Conservation (phyloP, 2,797 vertebrate genomes). For the Gymnocypris eckloni region DNA sequence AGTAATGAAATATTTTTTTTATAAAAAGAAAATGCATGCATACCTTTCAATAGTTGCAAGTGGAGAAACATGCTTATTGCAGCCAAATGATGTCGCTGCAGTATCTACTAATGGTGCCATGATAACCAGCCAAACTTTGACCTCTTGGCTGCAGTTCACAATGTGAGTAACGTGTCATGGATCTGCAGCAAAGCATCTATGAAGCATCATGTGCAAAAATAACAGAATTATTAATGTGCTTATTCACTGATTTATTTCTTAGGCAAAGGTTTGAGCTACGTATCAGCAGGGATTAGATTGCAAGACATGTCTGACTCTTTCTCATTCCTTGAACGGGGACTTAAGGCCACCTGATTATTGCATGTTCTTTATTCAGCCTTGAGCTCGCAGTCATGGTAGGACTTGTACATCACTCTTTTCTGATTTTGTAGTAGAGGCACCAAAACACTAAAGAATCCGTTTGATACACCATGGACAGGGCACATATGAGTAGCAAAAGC, state of each 20-base stretch:
- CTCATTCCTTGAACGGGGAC: slow-evolving; percentile 13
- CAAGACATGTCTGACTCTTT: slow-evolving; percentile 22
- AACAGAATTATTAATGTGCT: background rate
- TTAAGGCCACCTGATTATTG: slow-evolving; percentile 31
- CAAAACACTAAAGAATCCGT: slow-evolving; percentile 46
- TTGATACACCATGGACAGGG: slow-evolving; percentile 38
- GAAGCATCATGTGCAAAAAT: background rate
- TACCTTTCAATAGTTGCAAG: background rate
- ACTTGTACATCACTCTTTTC: slow-evolving; percentile 39
- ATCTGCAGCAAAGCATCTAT: background rate
- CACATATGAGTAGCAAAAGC: slow-evolving; percentile 32
- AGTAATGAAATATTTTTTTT: background rate
- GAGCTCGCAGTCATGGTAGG: slow-evolving; percentile 40
- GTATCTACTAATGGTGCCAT: background rate
- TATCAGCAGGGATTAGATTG: slow-evolving; percentile 12
- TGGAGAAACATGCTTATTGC: background rate
- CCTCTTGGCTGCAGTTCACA: background rate
- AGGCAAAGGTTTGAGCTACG: background rate
- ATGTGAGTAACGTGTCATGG: background rate
- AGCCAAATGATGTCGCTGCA: background rate
- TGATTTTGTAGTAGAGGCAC: slow-evolving; percentile 44
- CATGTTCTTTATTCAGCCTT: slow-evolving; percentile 42
- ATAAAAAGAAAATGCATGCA: background rate
- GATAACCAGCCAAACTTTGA: background rate
- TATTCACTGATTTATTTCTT: background rate